Percentiles rank a stretch among this genome's conserved stretches.
Evolutionary conservation across 2,888 invertebrate genomes (phyloP).

Genomic region (Chalcis sispes): DNA sequence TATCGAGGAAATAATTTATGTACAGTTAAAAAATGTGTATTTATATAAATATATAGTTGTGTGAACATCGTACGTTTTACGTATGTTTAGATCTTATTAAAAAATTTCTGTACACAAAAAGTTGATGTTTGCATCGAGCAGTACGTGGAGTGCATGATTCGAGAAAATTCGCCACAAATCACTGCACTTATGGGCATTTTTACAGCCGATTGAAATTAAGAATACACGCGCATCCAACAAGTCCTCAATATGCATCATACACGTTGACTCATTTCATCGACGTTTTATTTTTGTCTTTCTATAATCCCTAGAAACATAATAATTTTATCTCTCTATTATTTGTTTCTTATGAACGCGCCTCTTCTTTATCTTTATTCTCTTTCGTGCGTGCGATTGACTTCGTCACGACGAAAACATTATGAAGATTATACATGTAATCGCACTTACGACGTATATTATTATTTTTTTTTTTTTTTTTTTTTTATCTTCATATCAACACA

Average conservation of each 20-base stretch:
- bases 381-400: neutral
- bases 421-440: constrained; percentile 20
- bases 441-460: constrained; percentile 22
- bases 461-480: too few species aligned
- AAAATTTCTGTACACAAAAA: constrained; percentile 31
- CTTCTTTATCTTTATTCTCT: constrained; percentile 10
- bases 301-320: constrained; percentile 36
- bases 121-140: constrained; percentile 27
- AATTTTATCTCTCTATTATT: constrained; percentile 33
- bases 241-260: constrained; percentile 27
- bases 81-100: constrained; percentile 13
- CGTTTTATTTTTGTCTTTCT: constrained; percentile 13
- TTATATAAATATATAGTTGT: constrained; percentile 41
- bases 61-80: constrained; percentile 30
- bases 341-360: constrained; percentile 25
- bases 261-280: constrained; percentile 20
- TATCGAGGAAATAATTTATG: constrained; percentile 11
- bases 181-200: constrained; percentile 27
- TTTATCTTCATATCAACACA: constrained; percentile 28
- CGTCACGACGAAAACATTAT: constrained; percentile 12
- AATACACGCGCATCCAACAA: constrained; percentile 32
- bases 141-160: constrained; percentile 16
- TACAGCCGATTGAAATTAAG: constrained; percentile 30
- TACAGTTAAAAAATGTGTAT: constrained; percentile 5
- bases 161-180: constrained; percentile 41